Conservation (phyloP, 2,888 invertebrate species). For the Aproaerema taeniolella region DNA sequence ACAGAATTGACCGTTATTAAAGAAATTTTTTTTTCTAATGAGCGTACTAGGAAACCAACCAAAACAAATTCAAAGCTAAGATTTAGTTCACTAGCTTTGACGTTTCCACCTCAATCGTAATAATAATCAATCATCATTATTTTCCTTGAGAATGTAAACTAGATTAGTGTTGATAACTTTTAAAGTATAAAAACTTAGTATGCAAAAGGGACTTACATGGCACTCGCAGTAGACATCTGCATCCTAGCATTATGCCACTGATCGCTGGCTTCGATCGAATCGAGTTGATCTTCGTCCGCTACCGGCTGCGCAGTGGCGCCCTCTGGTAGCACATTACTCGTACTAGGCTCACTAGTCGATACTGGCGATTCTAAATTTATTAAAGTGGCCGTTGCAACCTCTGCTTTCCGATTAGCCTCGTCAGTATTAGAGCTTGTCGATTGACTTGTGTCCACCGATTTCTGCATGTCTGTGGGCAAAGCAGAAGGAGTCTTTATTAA, state of each 20-base stretch:
- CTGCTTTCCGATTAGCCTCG: conserved; percentile 43
- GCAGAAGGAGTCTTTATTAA: neutral
- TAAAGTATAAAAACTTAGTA: too few relatives aligned
- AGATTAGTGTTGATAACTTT: too few relatives aligned
- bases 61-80: too few relatives aligned
- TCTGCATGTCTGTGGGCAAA: conserved; percentile 45
- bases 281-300: conserved; percentile 53
- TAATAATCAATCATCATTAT: too few relatives aligned
- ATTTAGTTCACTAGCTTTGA: too few relatives aligned
- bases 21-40: too few relatives aligned
- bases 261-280: conserved; percentile 65
- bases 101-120: too few relatives aligned
- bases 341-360: conserved; percentile 37
- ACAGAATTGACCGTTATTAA: too few relatives aligned
- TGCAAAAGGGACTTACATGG: conserved; percentile 56
- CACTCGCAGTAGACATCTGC: conserved; percentile 54
- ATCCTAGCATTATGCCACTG: conserved; percentile 58
- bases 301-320: conserved; percentile 16
- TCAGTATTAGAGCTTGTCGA: conserved; percentile 61
- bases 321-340: conserved; percentile 23
- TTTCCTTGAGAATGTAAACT: too few relatives aligned
- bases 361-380: conserved; percentile 66
- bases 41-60: too few relatives aligned
- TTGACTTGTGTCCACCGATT: conserved; percentile 60
- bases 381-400: conserved; percentile 62